Evolutionary conservation across 2,888 invertebrate species (phyloP).

Genomic region (Acanthoscelides obtectus): DNA sequence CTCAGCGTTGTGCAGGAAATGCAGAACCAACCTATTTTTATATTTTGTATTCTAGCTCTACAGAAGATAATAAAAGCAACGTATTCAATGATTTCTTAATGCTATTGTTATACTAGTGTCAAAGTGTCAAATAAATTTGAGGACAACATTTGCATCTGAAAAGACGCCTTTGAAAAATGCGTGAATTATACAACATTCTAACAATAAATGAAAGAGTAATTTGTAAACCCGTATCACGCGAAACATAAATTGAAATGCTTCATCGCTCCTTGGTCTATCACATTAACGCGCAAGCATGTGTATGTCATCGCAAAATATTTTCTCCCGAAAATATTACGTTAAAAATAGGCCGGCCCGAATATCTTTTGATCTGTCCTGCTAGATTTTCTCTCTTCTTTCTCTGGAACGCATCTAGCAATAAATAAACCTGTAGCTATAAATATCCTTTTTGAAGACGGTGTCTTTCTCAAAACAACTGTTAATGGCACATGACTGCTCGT

Average conservation of each 20-base stretch:
- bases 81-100: no score
- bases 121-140: no score
- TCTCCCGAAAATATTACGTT: background rate
- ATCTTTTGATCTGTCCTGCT: background rate
- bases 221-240: no score
- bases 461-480: background rate
- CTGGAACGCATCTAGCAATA: background rate
- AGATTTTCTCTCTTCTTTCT: background rate
- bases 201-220: no score
- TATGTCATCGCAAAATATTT: background rate
- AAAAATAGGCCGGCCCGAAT: background rate
- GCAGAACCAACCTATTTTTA: no score
- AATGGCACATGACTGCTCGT: background rate
- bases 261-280: background rate
- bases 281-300: background rate
- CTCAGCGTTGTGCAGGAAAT: no score
- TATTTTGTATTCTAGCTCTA: no score
- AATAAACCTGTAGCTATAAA: background rate
- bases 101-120: no score
- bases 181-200: no score
- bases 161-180: no score
- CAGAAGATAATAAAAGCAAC: no score
- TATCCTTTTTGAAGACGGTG: background rate
- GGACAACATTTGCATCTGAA: no score
- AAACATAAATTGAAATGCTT: background rate